These are phyloP conservation scores for Tanaodytes sp. DNA, from an alignment of 2,888 invertebrate species.

Conservation along the genomic window DNA sequence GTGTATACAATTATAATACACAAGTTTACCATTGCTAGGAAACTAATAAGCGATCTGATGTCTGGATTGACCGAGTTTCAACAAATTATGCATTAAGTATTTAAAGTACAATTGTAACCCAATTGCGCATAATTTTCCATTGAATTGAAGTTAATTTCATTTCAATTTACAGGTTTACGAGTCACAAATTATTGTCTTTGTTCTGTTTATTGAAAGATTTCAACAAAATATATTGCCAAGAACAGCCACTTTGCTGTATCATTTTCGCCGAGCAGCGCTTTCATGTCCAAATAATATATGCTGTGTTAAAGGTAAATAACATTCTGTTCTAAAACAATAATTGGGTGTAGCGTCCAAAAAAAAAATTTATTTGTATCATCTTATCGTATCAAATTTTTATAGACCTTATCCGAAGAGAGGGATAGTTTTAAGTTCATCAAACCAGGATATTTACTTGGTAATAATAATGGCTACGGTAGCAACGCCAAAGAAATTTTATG, in stretches of 20 bases:
- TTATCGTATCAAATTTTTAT: no score
- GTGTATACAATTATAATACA: neutral
- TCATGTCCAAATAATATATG: conserved; percentile 83
- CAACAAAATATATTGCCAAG: conserved; percentile 66
- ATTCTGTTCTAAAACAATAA: no score
- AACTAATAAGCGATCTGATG: neutral
- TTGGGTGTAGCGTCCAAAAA: no score
- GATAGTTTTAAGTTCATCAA: no score
- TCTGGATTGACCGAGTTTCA: neutral
- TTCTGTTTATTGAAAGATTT: conserved; percentile 77
- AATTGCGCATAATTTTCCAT: no score
- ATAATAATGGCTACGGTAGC: neutral
- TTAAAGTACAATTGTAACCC: no score
- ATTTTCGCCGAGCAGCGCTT: conserved; percentile 83
- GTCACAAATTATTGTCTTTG: conserved; percentile 78
- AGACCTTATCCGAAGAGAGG: no score
- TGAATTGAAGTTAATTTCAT: no score
- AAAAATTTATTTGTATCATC: no score
- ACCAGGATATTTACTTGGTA: conserved; percentile 19
- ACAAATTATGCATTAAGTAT: neutral
- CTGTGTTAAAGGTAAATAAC: conserved; percentile 76
- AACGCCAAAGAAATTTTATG: conserved; percentile 12
- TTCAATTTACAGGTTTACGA: conserved; percentile 74
- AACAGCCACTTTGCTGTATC: conserved; percentile 78
- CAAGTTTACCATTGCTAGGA: neutral